Percentiles rank a stretch among this genome's conserved stretches.
Evolutionary conservation across 2,113 vertebrate genomes (phyloP).

Genomic region (Oreotrochilus melanogaster): DNA sequence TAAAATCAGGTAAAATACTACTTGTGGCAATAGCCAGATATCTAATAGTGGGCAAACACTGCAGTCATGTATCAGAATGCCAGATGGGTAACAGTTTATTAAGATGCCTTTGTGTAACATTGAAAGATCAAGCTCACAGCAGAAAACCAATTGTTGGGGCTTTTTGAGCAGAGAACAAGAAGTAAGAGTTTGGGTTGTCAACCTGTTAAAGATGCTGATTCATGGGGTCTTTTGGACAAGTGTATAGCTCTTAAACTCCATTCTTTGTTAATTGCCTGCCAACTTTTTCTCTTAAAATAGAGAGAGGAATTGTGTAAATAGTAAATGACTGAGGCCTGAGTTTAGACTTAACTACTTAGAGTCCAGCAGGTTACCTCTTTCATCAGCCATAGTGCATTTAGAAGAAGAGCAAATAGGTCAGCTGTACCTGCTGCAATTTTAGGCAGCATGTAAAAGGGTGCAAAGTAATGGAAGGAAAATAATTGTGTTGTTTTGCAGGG

Average conservation of each 20-base stretch:
- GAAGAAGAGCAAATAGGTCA: not conserved
- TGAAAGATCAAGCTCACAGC: not conserved
- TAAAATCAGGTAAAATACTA: not conserved
- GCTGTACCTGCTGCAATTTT: not conserved
- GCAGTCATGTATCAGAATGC: accelerated
- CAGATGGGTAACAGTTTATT: not conserved
- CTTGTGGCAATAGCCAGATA: not conserved
- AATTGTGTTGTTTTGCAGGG: conserved; percentile 71
- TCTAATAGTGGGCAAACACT: not conserved
- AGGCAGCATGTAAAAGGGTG: not conserved
- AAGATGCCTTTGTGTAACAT: not conserved
- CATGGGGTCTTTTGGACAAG: not conserved
- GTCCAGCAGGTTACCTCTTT: not conserved
- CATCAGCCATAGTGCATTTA: not conserved
- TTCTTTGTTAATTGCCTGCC: not conserved
- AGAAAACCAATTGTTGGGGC: accelerated
- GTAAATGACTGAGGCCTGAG: not conserved
- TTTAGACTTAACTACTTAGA: not conserved
- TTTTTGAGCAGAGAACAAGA: not conserved
- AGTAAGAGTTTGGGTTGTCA: not conserved
- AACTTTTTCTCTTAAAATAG: not conserved
- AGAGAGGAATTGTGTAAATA: not conserved
- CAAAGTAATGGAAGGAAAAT: not conserved
- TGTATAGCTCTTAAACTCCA: not conserved
- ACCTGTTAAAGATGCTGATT: not conserved